Evolutionary conservation across 2,113 vertebrate genomes (phyloP), one percentile per base, ranked within the genome.

Genomic region (Equus quagga): DNA sequence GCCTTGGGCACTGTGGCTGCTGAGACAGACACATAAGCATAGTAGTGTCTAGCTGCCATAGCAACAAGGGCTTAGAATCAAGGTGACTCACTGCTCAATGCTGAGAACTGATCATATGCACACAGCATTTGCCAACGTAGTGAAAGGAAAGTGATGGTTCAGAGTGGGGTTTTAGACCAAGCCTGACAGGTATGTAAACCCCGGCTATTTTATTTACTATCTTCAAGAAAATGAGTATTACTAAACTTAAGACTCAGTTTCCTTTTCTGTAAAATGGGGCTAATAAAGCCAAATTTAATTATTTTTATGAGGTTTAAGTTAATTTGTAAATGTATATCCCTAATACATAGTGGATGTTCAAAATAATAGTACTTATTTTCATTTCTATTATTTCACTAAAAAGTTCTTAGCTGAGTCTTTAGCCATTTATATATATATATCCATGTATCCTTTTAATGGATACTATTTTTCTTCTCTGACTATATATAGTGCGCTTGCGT

Each of bases 361-460:
- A 58, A 54, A 54, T 93, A 87, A 87, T 82, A 17, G 8, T 19
- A 69, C 1, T 7, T 86, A 54, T 86, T 84, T 92, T 88, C 5
- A 46, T 62, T 56, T 87, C 86, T 79, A 60, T 75, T 90, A 64
- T 92, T 83, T 90, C 44, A 73, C 18, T 87, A 56, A 65, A 73
- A 89, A 80, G 41, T 60, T 67, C 31, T 72, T 65, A 92, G 64
- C 24, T 78, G 46, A 33, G 8, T 36, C 24, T 72, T 75, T 94
- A 86, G 56, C 1, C 31, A 70, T 67, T 7, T 33, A 0, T 79
- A 41, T 41, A 41, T 41, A 41, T 41, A 33, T 75, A 41, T 21
- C 3, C 2, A 12, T 44, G 4, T 49, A 54, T 65, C 81, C 31
- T 96, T 88, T 85, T 41, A 70, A 70, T 84, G 9, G 28, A 4